Evolutionary conservation across 2,797 vertebrate species (phyloP), one percentile per base, ranked within the genome.

Genomic region (Scarus forsteni): DNA sequence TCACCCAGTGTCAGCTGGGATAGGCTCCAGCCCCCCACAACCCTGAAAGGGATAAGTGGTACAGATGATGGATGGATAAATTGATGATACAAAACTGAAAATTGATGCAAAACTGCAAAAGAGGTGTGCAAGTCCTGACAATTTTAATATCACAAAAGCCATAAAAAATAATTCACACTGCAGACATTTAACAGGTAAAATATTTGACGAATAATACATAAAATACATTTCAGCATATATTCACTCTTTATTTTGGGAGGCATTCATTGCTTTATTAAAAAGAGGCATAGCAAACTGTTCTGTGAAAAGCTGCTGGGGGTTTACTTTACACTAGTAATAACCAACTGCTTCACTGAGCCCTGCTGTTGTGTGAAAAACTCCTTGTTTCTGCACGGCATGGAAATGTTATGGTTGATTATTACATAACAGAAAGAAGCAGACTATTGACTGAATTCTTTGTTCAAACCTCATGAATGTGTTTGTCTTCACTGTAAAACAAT

Each of bases 361-460:
- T 55, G 42, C 42, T 66, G 64, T 19, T 45, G 58, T 14, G 18
- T 51, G 38, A 46, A 62, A 61, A 67, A 63, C 18, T 36, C 3
- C 60, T 39, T 10, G 15, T 38, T 38, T 36, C 36, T 36, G 43
- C 49, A 16, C 51, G 48, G 55, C 39, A 27, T 58, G 18, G 51
- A 43, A 57, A 43, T 10, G 12, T 45, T 55, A 44, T 3, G 8
- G n/a, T 8, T 34, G 1, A 38, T 42, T 8, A 10, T 16, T 42
- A 10, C 18, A 51, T 44, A 19, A 63, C 19, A 40, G 18, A 27
- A 44, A 73, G 8, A 43, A 6, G 50, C 35, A 27, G 43, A 54
- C 42, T 42, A 70, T 15, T 60, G 45, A 50, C 16, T 2, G 52
- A 34, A 16, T 16, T 18, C 45, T 62, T 55, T 13, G 27, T 55